These are phyloP conservation scores for Agapostemon virescens DNA, from an alignment of 2,888 invertebrate genomes.

Conservation along the genomic window DNA sequence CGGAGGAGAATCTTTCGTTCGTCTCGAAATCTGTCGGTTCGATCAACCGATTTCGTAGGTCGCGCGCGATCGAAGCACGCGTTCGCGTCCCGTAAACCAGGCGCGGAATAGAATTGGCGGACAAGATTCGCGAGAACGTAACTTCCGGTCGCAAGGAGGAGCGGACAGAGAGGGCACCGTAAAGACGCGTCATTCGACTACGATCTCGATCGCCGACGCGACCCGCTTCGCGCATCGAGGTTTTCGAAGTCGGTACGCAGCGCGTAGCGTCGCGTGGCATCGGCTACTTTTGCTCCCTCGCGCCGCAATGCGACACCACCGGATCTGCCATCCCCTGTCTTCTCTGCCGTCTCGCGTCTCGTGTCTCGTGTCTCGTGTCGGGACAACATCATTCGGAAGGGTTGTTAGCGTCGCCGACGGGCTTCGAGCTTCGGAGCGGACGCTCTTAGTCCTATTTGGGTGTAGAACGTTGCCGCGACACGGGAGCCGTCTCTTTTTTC, in stretches of 20 bases:
- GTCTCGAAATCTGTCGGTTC: neutral
- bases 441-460: constrained; percentile 1
- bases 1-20: neutral
- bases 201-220: too few species aligned
- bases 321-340: constrained; percentile 56
- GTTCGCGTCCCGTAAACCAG: neutral
- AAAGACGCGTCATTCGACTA: constrained; percentile 53
- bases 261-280: neutral
- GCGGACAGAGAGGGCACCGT: neutral
- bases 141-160: neutral
- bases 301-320: constrained; percentile 79
- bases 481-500: neutral
- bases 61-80: too few species aligned
- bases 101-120: too few species aligned
- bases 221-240: constrained; percentile 57
- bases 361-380: constrained; percentile 36
- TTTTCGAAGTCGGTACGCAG: constrained; percentile 69
- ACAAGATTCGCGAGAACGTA: too few species aligned
- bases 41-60: too few species aligned
- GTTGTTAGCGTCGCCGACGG: constrained; percentile 12
- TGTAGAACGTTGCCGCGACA: neutral
- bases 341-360: constrained; percentile 53
- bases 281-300: constrained; percentile 64
- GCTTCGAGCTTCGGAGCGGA: constrained; percentile 10
- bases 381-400: constrained; percentile 36